Evolutionary conservation across 2,888 invertebrate species (phyloP).

Genomic region (Pyrocoelia pectoralis): DNA sequence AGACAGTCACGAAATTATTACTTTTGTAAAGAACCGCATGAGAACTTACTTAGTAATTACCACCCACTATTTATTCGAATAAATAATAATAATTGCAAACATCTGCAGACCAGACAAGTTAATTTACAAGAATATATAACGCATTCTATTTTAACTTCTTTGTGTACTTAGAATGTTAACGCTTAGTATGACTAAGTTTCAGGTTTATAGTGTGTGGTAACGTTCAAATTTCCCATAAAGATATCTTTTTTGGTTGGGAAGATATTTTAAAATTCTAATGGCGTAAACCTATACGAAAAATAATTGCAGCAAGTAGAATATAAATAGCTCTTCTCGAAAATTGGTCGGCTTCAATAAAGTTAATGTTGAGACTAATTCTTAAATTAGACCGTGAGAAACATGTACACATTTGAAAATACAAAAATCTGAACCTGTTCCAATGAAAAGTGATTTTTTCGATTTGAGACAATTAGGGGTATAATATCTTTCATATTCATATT

Average conservation of each 20-base stretch:
- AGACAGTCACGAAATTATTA: no score
- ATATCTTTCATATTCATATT: no score
- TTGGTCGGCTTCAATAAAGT: no score
- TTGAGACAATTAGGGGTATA: no score
- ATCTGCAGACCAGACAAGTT: background rate
- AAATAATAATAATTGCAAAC: background rate
- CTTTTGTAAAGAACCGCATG: no score
- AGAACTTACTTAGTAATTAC: no score
- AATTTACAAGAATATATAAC: conserved; percentile 1
- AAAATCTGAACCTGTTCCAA: no score
- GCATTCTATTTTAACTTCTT: background rate
- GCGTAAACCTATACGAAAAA: background rate
- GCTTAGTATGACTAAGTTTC: conserved; percentile 9
- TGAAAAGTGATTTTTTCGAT: no score
- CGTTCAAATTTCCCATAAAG: conserved; percentile 6
- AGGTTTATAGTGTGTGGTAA: conserved; percentile 9
- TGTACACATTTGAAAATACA: no score
- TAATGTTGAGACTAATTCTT: no score
- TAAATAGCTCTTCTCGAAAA: background rate
- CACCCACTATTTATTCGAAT: background rate
- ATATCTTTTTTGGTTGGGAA: background rate
- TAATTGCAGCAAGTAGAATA: background rate
- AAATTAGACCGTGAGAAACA: no score
- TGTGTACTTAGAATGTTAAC: background rate
- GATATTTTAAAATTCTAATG: background rate